phyloP scores from a whole-genome alignment of 2,888 invertebrate species.

The Gastracanthus pulcherrimus region DNA sequence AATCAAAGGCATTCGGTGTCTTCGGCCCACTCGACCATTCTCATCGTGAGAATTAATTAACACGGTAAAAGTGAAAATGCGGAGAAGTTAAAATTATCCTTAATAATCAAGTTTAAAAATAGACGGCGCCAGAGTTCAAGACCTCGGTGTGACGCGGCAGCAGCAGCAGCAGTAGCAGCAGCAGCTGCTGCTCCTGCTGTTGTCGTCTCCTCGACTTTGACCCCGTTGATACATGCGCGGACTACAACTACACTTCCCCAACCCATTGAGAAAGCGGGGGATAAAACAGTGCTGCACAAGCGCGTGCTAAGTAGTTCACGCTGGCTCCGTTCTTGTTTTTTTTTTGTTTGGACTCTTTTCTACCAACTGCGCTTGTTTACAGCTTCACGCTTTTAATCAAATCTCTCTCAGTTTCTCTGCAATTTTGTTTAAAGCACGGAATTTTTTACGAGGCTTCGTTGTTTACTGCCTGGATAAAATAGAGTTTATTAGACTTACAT shows the following conservation, averaged over 20 bases:
- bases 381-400: constrained; percentile 22
- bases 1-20: neutral
- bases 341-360: neutral
- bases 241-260: neutral
- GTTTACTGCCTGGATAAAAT: too few relatives aligned
- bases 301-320: constrained; percentile 6
- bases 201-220: constrained; percentile 40
- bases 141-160: neutral
- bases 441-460: neutral
- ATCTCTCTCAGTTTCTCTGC: neutral
- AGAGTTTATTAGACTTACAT: too few relatives aligned
- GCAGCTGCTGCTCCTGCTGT: neutral
- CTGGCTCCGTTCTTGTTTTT: neutral
- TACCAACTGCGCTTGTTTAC: constrained; percentile 6
- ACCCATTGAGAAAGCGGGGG: neutral
- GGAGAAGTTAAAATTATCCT: constrained; percentile 16
- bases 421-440: neutral
- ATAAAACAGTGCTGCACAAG: neutral
- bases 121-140: neutral
- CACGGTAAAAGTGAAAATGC: neutral
- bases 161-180: neutral
- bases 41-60: constrained; percentile 8
- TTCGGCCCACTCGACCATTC: neutral
- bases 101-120: constrained; percentile 29
- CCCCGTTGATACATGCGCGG: constrained; percentile 15